A percentile compares a stretch with the other conserved stretches of the same genome.
Conservation (phyloP, 2,888 invertebrate genomes). For the Limenitis camilla region DNA sequence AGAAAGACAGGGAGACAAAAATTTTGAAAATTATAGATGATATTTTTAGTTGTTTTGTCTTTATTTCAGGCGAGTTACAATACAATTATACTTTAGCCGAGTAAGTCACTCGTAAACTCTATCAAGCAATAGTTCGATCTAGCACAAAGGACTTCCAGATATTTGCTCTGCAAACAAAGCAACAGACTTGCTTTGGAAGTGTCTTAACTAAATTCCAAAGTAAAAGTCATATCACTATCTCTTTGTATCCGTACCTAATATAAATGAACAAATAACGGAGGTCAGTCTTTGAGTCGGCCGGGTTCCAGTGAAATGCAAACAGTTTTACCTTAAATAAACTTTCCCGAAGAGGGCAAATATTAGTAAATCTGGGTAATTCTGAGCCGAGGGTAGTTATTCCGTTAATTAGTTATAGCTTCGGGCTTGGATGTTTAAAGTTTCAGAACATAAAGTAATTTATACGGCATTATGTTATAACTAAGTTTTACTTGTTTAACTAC, state of each 20-base stretch:
- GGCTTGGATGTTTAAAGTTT: constrained; percentile 16
- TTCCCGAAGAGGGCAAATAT: constrained; percentile 17
- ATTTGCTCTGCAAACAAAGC: not conserved
- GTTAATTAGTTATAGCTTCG: constrained; percentile 20
- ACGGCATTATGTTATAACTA: not conserved
- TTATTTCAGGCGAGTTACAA: no score
- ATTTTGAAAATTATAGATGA: no score
- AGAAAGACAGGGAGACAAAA: no score
- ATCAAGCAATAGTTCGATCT: no score
- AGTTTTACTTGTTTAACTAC: no score
- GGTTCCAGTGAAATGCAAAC: constrained; percentile 14
- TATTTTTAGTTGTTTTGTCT: no score
- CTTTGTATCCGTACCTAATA: constrained; percentile 4
- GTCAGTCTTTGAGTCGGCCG: constrained; percentile 12
- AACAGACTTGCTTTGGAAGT: not conserved
- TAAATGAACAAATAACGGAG: constrained; percentile 9
- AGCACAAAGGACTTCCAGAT: no score
- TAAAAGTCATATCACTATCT: constrained; percentile 4
- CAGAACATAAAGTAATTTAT: constrained; percentile 5
- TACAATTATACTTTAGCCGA: no score
- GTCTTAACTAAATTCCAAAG: not conserved
- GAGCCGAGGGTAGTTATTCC: constrained; percentile 14
- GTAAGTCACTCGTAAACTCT: no score
- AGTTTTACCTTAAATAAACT: constrained; percentile 21
- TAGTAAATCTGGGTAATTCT: constrained; percentile 19